Evolutionary conservation across 1,140 invertebrate species (phyloP), one percentile per base, ranked within the genome.

Genomic region (Ips typographus): DNA sequence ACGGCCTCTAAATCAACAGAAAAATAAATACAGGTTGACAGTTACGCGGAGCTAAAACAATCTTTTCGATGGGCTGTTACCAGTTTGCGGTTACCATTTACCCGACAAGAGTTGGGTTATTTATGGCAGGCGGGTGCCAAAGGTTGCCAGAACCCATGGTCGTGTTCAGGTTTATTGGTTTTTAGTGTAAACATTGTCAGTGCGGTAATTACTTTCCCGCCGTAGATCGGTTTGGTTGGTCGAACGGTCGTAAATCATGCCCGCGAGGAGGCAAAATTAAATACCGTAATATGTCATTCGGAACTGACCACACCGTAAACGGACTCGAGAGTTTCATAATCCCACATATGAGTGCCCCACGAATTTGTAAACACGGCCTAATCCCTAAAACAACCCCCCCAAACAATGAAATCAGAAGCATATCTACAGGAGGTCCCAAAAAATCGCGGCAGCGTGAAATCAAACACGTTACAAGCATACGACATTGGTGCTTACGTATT

Each of bases 61-160:
- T 52, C 49, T 42, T 49, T 3, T 40, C 53, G 51, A 58, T 60
- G 65, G 65, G 56, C 47, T 49, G 65, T 68, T 36, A 7, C 47
- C 37, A 40, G 43, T 51, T 63, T 55, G 56, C 47, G 49, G 65
- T 68, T 36, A 7, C 47, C 37, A 40, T 36, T 51, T 53, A 53
- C 57, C 6, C 49, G 65, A 40, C 40, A 7, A n/a, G 44, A 3
- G 22, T 22, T 22, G 22, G 22, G 53, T 68, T 61, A 64, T 64
- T 70, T 70, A 70, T 65, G 61, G 62, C 53, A 40, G 68, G 5
- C 68, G 68, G 61, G 62, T 63, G 68, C 60, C 61, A 65, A 64
- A 70, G 68, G 68, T 68, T 66, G 65, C 65, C 55, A 59, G 51
- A 59, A 58, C 55, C 65, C 37, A 39, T 66, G 55, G 55, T 51